phyloP scores from a whole-genome alignment of 2,888 invertebrate species.

The Chalcis sispes region DNA sequence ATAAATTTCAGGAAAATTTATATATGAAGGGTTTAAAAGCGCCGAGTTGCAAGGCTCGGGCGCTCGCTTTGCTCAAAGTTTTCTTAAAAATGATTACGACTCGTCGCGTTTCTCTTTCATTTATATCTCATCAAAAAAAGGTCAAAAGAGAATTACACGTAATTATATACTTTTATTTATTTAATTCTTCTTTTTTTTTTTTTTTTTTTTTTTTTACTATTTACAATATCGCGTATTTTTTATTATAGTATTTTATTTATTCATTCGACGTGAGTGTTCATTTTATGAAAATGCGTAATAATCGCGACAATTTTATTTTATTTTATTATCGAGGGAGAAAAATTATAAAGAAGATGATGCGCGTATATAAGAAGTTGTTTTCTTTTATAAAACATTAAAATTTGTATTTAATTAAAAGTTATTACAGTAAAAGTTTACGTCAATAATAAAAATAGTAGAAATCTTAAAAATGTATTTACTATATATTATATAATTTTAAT shows the following conservation, averaged over 20 bases:
- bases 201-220: neutral
- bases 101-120: neutral
- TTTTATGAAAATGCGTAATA: neutral
- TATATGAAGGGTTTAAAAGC: conserved; percentile 3
- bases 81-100: conserved; percentile 21
- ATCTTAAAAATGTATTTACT: no score
- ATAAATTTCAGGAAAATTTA: conserved; percentile 14
- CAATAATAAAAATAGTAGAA: no score
- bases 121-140: conserved; percentile 26
- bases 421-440: no score
- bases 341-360: conserved; percentile 1
- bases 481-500: no score
- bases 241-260: no score
- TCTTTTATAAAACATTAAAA: neutral
- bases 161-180: conserved; percentile 5
- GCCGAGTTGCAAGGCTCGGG: no score
- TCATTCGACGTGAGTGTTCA: neutral
- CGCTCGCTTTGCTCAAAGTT: conserved; percentile 38
- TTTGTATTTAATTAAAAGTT: neutral
- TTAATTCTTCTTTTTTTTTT: conserved; percentile 3
- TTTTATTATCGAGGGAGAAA: neutral
- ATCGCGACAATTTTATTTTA: neutral
- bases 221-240: neutral
- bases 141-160: conserved; percentile 36
- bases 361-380: no score